Base-by-base conservation (phyloP, 2,888 invertebrate genomes). In the Yponomeuta cagnagella region DNA sequence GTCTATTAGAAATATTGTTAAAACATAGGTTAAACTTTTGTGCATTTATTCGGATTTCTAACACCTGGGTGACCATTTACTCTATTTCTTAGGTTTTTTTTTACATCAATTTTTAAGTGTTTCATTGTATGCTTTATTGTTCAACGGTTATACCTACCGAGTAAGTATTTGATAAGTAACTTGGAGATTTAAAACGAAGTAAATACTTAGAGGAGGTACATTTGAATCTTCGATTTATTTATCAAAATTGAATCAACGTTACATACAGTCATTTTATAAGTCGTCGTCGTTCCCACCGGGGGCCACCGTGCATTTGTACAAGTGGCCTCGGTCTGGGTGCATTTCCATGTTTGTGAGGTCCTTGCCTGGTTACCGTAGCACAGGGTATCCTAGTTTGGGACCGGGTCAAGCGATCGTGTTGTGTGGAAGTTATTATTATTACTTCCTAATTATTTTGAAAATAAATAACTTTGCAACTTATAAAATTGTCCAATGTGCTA, bases 141-240 rank as follows among this genome's bases (percentile, higher is more conserved):
- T 58, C 15, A 58, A 58, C 3, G 52, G 12, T 15, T 58, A 8
- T 43, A 43, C 43, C 43, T 43, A 43, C 9, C 1, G 43, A 43
- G 6, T 58, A 15, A 3, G 12, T 58, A 43, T 58, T 66, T 76
- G 90, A 91, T 89, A 89, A 82, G 81, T 81, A 79, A 85, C 89
- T 91, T 83, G 90, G 88, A 91, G 85, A 81, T 83, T 80, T 82
- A 84, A 90, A 85, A 75, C 64, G n/a, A 43, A 43, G 9, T 43
- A 43, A 43, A 43, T 43, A 43, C 43, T 43, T 43, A 8, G 15
- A 58, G 15, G 52, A 58, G 12, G 15, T 74, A 10, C 5, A 10
- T 85, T 89, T 85, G 85, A 79, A 82, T 82, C 84, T 89, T 90
- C 83, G 86, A 91, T 80, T 83, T 77, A 81, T 80, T 85, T 90